Evolutionary conservation across 2,113 vertebrate species (phyloP), one percentile per base, ranked within the genome.

Genomic region (Athene noctua): DNA sequence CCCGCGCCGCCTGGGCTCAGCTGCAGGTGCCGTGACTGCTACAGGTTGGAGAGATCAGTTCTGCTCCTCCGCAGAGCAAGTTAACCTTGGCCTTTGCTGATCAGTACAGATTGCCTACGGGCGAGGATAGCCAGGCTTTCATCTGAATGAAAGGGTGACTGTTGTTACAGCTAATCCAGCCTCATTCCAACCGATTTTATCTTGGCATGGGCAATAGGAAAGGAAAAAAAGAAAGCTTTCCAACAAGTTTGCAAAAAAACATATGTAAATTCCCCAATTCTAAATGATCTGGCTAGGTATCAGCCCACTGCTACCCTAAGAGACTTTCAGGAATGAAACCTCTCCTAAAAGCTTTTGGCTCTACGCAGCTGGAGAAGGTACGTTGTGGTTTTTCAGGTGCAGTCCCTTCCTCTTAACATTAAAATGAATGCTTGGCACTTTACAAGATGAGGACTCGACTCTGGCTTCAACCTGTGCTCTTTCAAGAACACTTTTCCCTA

Each of bases 251-350:
- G 72, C 80, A 86, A 80, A 73, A 73, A 90, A 81, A 30, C 11
- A 13, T 59, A 86, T 29, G 57, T 83, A 83, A 95, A 92, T 78
- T 88, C 80, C 51, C 75, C 86, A 92, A 14, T 62, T 90, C 55
- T n/a, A 72, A 92, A 92, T 66, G 27, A 88, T 40, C 83, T 90
- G 96, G 91, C 75, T 36, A 47, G 32, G 67, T 34, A 66, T 86
- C 58, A 92, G 82, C 46, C n/a, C 92, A n/a, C 11, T 59, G 80
- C 85, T 87, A 51, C 89, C 68, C 42, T 52, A 40, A 12, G 83
- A 92, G 92, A 84, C 93, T 78, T 83, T 86, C 51, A 87, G 93
- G 93, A 95, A 96, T 92, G 47, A 92, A 96, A 95, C 26, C 11
- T 84, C 80, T 94, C 59, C 80, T 79, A 71, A 92, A 80, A 90